phyloP scores from a whole-genome alignment of 2,797 vertebrate species.

The Cetoscarus ocellatus region DNA sequence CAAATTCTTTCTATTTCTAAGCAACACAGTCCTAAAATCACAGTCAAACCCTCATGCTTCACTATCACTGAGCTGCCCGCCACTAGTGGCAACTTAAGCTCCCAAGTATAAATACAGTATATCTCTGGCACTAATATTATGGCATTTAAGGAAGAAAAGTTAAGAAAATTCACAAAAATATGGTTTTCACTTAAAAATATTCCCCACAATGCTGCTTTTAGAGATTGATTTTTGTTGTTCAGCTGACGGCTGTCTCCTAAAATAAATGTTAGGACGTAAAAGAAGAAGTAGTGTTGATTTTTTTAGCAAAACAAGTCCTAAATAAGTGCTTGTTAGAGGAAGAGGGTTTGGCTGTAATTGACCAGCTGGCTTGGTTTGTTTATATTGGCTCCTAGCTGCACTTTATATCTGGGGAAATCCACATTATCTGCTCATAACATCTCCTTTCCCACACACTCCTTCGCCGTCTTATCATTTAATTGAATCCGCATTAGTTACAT shows the following conservation, averaged over 20 bases:
- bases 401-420: constrained; percentile 35
- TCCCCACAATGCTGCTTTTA: constrained; percentile 6
- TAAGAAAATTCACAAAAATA: not conserved
- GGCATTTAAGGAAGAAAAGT: not conserved
- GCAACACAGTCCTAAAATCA: too few species aligned
- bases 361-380: constrained; percentile 38
- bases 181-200: not conserved
- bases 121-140: not conserved
- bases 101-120: too few species aligned
- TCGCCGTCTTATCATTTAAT: constrained; percentile 44
- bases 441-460: not conserved
- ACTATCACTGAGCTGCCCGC: too few species aligned
- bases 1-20: too few species aligned
- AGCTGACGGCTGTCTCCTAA: not conserved
- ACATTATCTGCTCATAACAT: constrained; percentile 19
- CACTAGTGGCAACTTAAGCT: too few species aligned
- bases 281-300: not conserved
- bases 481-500: constrained; percentile 34
- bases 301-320: constrained; percentile 5
- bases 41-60: too few species aligned
- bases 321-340: constrained; percentile 20
- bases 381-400: constrained; percentile 31
- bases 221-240: not conserved
- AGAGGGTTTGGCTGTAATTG: constrained; percentile 26
- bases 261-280: constrained; percentile 12